These are phyloP conservation scores for Diceros bicornis DNA, from an alignment of 2,797 vertebrate genomes.

Conservation along the genomic window DNA sequence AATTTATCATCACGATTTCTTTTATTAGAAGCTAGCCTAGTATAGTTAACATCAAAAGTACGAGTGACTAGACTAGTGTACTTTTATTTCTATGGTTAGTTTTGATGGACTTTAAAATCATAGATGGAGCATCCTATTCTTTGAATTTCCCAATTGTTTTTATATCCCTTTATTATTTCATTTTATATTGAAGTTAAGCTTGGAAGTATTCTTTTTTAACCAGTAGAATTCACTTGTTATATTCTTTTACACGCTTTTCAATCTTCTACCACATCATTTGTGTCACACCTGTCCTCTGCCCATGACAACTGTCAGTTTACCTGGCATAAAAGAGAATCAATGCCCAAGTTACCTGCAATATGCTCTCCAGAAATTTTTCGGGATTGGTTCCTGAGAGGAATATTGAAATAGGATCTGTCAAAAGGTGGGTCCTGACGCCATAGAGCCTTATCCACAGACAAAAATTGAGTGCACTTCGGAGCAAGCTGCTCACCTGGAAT, in stretches of 20 bases:
- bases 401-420: not conserved
- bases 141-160: not conserved
- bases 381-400: not conserved
- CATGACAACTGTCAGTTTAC: not conserved
- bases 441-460: not conserved
- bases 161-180: not conserved
- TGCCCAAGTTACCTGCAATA: not conserved
- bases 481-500: conserved; percentile 68
- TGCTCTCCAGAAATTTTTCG: not conserved
- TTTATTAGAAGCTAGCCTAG: conserved; percentile 25
- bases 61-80: not conserved
- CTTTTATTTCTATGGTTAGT: conserved; percentile 48
- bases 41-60: not conserved
- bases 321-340: not conserved
- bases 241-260: not conserved
- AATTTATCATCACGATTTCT: conserved; percentile 10
- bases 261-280: not conserved
- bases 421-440: not conserved
- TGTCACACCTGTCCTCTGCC: not conserved
- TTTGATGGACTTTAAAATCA: conserved; percentile 29
- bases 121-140: not conserved
- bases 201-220: conserved; percentile 10
- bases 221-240: not conserved
- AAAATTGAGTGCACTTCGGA: conserved; percentile 43
- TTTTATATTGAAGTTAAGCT: conserved; percentile 5